phyloP scores from a whole-genome alignment of 2,888 invertebrate species.

The Leuctra nigra region DNA sequence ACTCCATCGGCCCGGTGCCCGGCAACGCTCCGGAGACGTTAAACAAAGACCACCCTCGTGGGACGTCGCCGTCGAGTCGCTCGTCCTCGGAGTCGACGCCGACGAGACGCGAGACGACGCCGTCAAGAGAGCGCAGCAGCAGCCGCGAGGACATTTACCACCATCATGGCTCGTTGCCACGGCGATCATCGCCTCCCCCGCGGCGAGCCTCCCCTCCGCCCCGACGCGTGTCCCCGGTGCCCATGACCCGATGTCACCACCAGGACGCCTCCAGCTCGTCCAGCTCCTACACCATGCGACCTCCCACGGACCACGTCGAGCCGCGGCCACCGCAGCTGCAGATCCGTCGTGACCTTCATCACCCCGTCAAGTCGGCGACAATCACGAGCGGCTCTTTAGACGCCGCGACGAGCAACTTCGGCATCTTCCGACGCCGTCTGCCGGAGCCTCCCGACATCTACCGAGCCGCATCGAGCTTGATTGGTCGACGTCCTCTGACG shows the following conservation, averaged over 20 bases:
- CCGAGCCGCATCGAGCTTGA: conserved; percentile 19
- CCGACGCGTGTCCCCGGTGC: conserved; percentile 23
- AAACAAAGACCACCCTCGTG: conserved; percentile 18
- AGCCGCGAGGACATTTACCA: conserved; percentile 19
- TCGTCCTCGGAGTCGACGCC: conserved; percentile 44
- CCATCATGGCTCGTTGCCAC: conserved; percentile 21
- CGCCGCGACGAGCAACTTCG: conserved; percentile 47
- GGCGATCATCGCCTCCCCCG: conserved; percentile 3
- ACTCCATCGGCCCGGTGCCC: conserved; percentile 32
- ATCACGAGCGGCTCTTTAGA: conserved; percentile 40
- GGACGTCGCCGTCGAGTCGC: conserved; percentile 20
- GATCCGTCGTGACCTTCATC: conserved; percentile 62
- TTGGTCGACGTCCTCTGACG: conserved; percentile 30
- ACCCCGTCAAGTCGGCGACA: conserved; percentile 38
- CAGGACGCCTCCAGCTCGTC: conserved; percentile 32
- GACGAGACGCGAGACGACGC: conserved; percentile 57
- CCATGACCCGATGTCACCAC: conserved; percentile 31
- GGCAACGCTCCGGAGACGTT: conserved; percentile 51
- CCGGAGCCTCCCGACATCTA: conserved; percentile 32
- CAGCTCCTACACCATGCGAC: conserved; percentile 62
- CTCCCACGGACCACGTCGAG: conserved; percentile 19
- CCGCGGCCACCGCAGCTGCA: conserved; percentile 51
- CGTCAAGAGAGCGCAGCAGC: conserved; percentile 41
- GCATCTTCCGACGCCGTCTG: conserved; percentile 27
- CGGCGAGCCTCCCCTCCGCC: no score